Evolutionary conservation across 1,140 invertebrate species (phyloP), one percentile per base, ranked within the genome.

Genomic region (Arctopsyche grandis): DNA sequence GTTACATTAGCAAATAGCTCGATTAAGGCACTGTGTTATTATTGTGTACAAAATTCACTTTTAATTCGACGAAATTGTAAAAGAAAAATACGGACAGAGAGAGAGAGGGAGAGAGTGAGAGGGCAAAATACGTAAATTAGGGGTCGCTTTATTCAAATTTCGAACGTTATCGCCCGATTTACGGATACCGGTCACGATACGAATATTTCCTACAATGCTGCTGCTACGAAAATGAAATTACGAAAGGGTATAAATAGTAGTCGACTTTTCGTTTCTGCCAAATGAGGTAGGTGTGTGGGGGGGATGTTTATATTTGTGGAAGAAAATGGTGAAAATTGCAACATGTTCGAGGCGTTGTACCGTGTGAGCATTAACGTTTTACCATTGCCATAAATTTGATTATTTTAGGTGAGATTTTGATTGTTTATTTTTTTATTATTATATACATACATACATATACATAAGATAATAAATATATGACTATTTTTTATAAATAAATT

Each of bases 1-100:
- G 69, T 48, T 71, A 71, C 69, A 71, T 71, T 71, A 71, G 69
- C 69, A 48, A 71, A 71, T 71, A 48, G 69, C 44, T 22, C 26
- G 44, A 71, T 71, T 71, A 71, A 9, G 19, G 69, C 24, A 29
- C 5, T 38, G 38, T 46, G 44, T 71, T 71, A 46, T 71, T 71
- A 71, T n/a, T 10, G 69, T 9, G 38, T 19, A 21, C 9, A 5
- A 71, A 71, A 71, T 71, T 16, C 63, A 29, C 12, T 66, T 66
- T 66, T 66, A 66, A 66, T 66, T 44, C 69, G 69, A 16, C 16
- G 48, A 12, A 52, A 52, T n/a, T 56, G 52, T 56, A 21, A 56
- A 56, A 56, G 19, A 16, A 56, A 56, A 56, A 56, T 21, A 29
- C 22, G 5, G 21, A 38, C 16, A 29, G 38, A 1, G 5, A 66